A percentile compares a stretch with the other conserved stretches of the same genome.
Evolutionary conservation across 2,797 vertebrate genomes (phyloP).

Genomic region (Sternarchorhynchus goeldii): DNA sequence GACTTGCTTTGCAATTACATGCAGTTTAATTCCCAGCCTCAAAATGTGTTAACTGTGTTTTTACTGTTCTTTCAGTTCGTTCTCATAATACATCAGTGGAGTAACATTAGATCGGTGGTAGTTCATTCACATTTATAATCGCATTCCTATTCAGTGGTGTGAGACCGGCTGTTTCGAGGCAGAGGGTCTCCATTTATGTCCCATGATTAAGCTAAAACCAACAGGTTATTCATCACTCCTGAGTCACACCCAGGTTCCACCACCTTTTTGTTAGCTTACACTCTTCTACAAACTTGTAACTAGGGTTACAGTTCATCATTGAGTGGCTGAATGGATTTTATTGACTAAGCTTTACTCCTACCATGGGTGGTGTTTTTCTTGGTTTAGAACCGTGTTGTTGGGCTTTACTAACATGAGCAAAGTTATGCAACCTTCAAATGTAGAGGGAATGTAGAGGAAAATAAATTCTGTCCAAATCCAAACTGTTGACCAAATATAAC

Average conservation of each 20-base stretch:
- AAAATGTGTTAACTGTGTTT: neutral
- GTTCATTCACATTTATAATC: neutral
- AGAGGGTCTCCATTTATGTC: too few relatives aligned
- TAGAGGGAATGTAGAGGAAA: too few relatives aligned
- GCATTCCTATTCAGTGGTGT: neutral
- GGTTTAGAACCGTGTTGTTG: slow-evolving; percentile 10
- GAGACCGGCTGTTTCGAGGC: neutral
- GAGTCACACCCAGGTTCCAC: neutral
- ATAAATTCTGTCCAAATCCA: too few relatives aligned
- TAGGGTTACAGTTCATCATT: slow-evolving; percentile 18
- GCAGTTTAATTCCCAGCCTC: neutral
- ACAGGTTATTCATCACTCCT: too few relatives aligned
- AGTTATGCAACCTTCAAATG: neutral
- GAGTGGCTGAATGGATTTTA: slow-evolving; percentile 46
- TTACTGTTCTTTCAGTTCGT: neutral
- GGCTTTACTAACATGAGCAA: slow-evolving; percentile 14
- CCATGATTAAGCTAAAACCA: too few relatives aligned
- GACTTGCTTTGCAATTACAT: neutral
- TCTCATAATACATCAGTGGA: neutral
- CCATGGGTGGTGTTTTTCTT: neutral
- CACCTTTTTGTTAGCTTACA: neutral
- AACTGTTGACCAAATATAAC: too few relatives aligned
- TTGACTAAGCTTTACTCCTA: slow-evolving; percentile 20
- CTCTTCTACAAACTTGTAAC: neutral
- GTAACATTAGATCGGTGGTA: neutral